Conservation (phyloP, 2,113 vertebrate species). For the Paratilapia polleni region DNA sequence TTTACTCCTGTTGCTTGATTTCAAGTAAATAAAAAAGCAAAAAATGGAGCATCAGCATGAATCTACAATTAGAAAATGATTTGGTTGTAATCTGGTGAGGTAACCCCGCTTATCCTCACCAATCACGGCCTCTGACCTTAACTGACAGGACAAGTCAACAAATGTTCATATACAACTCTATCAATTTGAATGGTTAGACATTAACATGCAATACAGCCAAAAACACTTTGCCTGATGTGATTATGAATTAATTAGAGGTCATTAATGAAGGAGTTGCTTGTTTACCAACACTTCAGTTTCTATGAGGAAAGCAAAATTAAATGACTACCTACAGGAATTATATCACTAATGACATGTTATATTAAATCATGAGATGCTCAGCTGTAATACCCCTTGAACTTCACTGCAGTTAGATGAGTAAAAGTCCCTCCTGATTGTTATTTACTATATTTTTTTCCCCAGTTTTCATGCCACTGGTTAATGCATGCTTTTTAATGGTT, state of each 20-base stretch:
- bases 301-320: neutral
- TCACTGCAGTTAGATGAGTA: neutral
- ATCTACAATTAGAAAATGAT: constrained; percentile 3
- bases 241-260: neutral
- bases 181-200: neutral
- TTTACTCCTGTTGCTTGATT: neutral
- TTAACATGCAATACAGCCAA: neutral
- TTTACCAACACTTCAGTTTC: neutral
- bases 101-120: neutral
- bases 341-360: neutral
- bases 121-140: neutral
- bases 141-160: neutral
- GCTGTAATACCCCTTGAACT: fast-evolving
- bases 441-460: neutral
- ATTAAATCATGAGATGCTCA: neutral
- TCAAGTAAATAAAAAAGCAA: constrained; percentile 4
- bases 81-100: neutral
- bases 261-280: neutral
- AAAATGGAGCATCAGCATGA: neutral
- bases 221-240: neutral
- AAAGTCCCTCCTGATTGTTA: neutral
- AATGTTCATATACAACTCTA: neutral
- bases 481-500: constrained; percentile 57
- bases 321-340: neutral
- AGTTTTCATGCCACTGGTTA: neutral